These are phyloP conservation scores for Pteromalus puparum DNA, from an alignment of 1,140 invertebrate genomes.

Conservation along the genomic window DNA sequence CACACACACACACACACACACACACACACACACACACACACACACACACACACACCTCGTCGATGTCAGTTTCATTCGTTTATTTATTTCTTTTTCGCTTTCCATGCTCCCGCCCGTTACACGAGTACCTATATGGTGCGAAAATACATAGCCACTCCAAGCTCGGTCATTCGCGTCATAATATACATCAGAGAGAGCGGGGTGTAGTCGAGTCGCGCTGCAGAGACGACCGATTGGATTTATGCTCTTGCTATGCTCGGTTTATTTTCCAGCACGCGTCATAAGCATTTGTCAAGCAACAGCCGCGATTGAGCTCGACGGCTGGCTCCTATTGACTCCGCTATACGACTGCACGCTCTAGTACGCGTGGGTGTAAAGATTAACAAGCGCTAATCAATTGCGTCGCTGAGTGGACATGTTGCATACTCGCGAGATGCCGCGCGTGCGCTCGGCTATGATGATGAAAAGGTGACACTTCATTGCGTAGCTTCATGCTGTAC, in stretches of 20 bases:
- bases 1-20: too few species aligned
- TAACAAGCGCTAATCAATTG: slow-evolving; percentile 29
- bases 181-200: not conserved
- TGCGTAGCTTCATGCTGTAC: not conserved
- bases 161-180: not conserved
- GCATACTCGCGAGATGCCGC: not conserved
- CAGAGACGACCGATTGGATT: not conserved
- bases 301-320: not conserved
- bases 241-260: not conserved
- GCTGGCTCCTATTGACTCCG: not conserved
- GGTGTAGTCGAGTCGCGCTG: not conserved
- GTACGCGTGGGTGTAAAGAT: not conserved
- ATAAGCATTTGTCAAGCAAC: slow-evolving; percentile 17
- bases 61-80: not conserved
- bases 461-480: not conserved
- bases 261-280: not conserved
- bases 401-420: not conserved
- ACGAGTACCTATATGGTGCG: not conserved
- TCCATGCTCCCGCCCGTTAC: not conserved
- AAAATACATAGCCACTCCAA: not conserved
- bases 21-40: too few species aligned
- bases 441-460: not conserved
- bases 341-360: not conserved
- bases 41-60: too few species aligned
- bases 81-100: slow-evolving; percentile 12